These are phyloP conservation scores for Mirounga angustirostris DNA, from an alignment of 2,113 vertebrate genomes.

Conservation along the genomic window DNA sequence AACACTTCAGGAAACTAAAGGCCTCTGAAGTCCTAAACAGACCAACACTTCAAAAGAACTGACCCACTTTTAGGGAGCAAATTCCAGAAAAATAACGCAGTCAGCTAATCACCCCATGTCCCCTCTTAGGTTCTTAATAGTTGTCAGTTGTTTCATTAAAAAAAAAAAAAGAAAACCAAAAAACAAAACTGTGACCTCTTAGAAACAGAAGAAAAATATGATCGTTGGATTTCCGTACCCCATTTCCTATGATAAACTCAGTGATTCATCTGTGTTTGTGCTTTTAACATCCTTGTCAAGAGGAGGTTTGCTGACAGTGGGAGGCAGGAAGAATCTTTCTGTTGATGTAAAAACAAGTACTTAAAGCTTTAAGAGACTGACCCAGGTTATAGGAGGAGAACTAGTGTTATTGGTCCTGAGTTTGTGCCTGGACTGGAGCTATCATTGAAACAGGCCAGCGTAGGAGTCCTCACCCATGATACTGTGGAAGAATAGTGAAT, in stretches of 20 bases:
- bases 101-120: neutral
- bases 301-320: neutral
- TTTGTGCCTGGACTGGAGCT: neutral
- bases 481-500: neutral
- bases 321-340: neutral
- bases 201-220: constrained; percentile 33
- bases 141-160: constrained; percentile 11
- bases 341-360: neutral
- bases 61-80: constrained; percentile 28
- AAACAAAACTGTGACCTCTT: neutral
- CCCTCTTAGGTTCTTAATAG: neutral
- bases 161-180: neutral
- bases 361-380: neutral
- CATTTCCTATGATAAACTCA: neutral
- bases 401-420: neutral
- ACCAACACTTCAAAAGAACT: constrained; percentile 48
- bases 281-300: neutral
- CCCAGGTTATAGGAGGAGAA: neutral
- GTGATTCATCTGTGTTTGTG: neutral
- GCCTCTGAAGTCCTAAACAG: constrained; percentile 19
- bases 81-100: constrained; percentile 30
- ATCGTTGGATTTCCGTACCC: neutral
- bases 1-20: constrained; percentile 58
- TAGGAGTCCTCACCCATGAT: neutral
- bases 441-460: neutral